Evolutionary conservation across 2,113 vertebrate genomes (phyloP), one percentile per base, ranked within the genome.

Genomic region (Turdus rufiventris): DNA sequence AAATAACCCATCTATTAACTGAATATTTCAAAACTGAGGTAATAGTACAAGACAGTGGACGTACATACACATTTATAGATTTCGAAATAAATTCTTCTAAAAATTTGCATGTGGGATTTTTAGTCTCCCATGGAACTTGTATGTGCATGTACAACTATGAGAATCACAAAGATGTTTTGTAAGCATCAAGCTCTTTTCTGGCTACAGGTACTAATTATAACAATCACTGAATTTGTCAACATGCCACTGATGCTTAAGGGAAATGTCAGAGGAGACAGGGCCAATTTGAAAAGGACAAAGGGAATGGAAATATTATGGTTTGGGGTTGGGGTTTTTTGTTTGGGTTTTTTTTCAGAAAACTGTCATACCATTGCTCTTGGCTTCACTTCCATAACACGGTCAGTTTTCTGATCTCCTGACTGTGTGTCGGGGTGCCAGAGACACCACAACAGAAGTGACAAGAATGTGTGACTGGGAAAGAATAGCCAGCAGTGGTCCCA

Each of bases 241-340:
- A 70, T 77, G 63, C 56, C 75, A 66, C 18, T 79, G 50, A 53
- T 61, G 57, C 20, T 89, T 79, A 68, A 91, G 53, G 42, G 26
- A 93, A 88, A 76, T 58, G 26, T 84, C 63, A 95, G 34, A 45
- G 40, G 40, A 92, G 48, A 84, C 19, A 26, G 23, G 66, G 50
- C 38, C 78, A 87, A 60, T 82, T 47, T 82, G 38, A 78, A 94
- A 94, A 94, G 54, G 81, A 84, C 34, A 92, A 91, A 85, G 33
- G 54, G 67, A 88, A 88, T 20, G 12, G 33, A 87, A 90, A 89
- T 77, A 43, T 51, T 92, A 66, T 51, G 29, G 36, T 92, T 79
- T 78, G 24, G 36, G 51, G 21, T n/a, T 65, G 70, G 7, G 20
- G 2, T 1, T 29, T 77, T 71, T 68, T 47, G 43, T 63, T 54